Evolutionary conservation across 2,113 vertebrate species (phyloP), one percentile per base, ranked within the genome.

Genomic region (Tricholaema leucomelas): DNA sequence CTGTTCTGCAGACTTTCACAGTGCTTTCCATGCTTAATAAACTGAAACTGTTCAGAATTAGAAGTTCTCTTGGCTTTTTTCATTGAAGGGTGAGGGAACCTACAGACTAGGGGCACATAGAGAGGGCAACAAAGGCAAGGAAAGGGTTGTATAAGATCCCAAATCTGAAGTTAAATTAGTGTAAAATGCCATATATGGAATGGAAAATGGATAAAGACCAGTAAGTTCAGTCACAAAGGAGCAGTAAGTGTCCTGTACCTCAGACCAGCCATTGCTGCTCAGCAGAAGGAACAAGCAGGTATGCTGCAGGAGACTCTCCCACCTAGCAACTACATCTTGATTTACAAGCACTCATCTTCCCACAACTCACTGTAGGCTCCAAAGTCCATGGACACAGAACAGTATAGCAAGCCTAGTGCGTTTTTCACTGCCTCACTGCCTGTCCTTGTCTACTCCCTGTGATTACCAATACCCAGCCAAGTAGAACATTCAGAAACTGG

Each of bases 401-500:
- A 70, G 30, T n/a, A 50, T 42, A 55, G 31, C 25, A 38, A 81
- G 46, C 50, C 42, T 5, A 23, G 48, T 7, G 48, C 36, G 71
- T 25, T 77, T 71, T 50, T n/a, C n/a, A n/a, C n/a, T n/a, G n/a
- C n/a, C n/a, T 67, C 58, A 74, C 60, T 67, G 64, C 44, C 46
- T 30, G 63, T 17, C 52, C 75, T 80, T 75, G n/a, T 65, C 44
- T 92, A 38, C 52, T 71, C 56, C 64, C 56, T 0, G 0, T 30
- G 48, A 77, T 67, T 74, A 91, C 81, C 77, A 77, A 93, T 7
- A 77, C 9, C 8, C 85, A 90, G 88, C 54, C 88, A 90, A 94
- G 79, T 4, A 7, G 3, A 86, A 92, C 54, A 85, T 48, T 60
- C 30, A 38, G 58, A 92, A 91, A 36, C 42, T 81, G 80, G 76